Conservation (phyloP, 2,888 invertebrate genomes). For the Apamea crenata region DNA sequence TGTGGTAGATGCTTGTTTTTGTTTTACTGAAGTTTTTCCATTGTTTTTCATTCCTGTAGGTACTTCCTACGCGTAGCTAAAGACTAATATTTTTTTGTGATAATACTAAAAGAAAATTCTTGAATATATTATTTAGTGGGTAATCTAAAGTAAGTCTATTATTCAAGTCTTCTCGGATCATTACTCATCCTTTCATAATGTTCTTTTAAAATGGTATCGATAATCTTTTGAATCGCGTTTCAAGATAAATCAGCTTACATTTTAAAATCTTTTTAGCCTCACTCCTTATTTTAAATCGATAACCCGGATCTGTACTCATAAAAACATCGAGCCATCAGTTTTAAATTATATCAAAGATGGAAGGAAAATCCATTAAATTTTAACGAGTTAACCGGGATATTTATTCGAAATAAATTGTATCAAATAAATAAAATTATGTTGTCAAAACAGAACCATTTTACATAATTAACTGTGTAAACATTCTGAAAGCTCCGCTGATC, state of each 20-base stretch:
- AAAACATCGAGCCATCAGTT: slow-evolving; percentile 8
- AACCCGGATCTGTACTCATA: background rate
- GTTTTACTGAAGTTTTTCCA: background rate
- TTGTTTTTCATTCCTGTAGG: background rate
- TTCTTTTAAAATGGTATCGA: slow-evolving; percentile 5
- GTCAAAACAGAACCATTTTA: slow-evolving; percentile 30
- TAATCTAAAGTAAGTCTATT: background rate
- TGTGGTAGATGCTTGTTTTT: background rate
- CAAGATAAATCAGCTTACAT: slow-evolving; percentile 2
- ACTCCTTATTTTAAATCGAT: slow-evolving; percentile 19
- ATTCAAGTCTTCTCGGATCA: background rate
- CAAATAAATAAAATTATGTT: slow-evolving; percentile 34
- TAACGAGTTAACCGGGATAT: slow-evolving; percentile 4
- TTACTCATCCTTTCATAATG: slow-evolving; percentile 4
- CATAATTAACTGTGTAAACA: slow-evolving; percentile 38
- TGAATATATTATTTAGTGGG: background rate
- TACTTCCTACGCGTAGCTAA: background rate
- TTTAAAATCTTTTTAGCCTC: slow-evolving; percentile 1
- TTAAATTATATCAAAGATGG: background rate
- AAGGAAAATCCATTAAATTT: background rate
- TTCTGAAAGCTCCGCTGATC: slow-evolving; percentile 18
- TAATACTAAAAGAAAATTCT: background rate
- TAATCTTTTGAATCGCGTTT: background rate
- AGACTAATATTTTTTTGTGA: background rate
- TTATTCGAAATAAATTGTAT: slow-evolving; percentile 29